Base-by-base conservation (phyloP, 2,888 invertebrate genomes). In the Drosophila falleni region DNA sequence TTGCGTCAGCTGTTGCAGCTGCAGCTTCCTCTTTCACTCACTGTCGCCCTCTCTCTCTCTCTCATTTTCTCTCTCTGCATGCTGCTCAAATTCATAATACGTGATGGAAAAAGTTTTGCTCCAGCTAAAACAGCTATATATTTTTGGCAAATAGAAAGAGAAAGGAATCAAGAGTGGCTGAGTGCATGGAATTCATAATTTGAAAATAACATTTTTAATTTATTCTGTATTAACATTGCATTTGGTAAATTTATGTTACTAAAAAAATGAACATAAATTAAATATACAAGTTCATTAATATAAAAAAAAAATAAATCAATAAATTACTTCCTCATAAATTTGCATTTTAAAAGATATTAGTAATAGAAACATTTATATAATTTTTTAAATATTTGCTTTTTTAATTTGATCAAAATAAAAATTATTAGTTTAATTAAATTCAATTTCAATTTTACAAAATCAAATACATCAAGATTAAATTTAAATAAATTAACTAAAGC, bases 1-100 rank as follows among this genome's bases (percentile, higher is more conserved):
- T 50, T 49, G 73, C 19, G 35, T 65, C 81, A 71, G 71, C 80
- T 68, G 72, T 53, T 47, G 26, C 41, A 35, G 42, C 26, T 50
- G 55, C 64, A 16, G 19, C 58, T 15, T 33, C 60, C 56, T 1
- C 19, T 19, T 19, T n/a, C n/a, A n/a, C n/a, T n/a, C n/a, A n/a
- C n/a, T n/a, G n/a, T n/a, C n/a, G n/a, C n/a, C 19, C 10, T n/a
- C 39, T 11, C 39, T 2, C 2, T 4, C 3, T 0, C 3, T 0
- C 10, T 11, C 33, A 29, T 29, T 29, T 15, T 53, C 16, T 11
- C 16, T 11, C 41, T 31, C 39, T 16, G 58, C 46, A 49, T 64
- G 56, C 41, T 13, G 11, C 64, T 42, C 37, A 56, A 59, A 76
- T 72, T 60, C 46, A 63, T 37, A 65, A 60, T 53, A 58, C 58